Evolutionary conservation across 1,140 invertebrate species (phyloP), one percentile per base, ranked within the genome.

Genomic region (Macrobrachium rosenbergii): DNA sequence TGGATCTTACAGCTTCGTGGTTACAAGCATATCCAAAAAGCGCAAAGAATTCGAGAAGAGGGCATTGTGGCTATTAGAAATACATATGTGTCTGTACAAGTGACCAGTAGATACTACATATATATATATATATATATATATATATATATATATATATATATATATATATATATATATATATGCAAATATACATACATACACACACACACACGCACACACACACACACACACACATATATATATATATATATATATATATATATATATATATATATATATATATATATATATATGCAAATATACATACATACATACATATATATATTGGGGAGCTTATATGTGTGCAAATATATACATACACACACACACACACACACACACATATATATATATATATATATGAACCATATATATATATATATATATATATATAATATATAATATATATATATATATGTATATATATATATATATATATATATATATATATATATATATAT

Each of bases 301-400:
- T n/a, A 69, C n/a, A 69, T 69, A 69, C n/a, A 69, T 69, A 69
- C n/a, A 69, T 69, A 69, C n/a, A 69, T 69, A 69, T 69, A 69
- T 69, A n/a, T 69, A 69, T 69, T n/a, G n/a, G n/a, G n/a, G n/a
- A n/a, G n/a, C n/a, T n/a, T n/a, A n/a, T n/a, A n/a, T n/a, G n/a
- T n/a, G n/a, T n/a, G n/a, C n/a, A n/a, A n/a, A 69, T 69, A 69
- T 69, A 69, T n/a, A n/a, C n/a, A 69, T 69, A 69, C n/a, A 69
- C n/a, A 69, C 7, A n/a, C n/a, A 69, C n/a, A 69, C 28, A 69
- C 11, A 2, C 28, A n/a, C 28, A n/a, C 11, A 6, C 3, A 14
- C 63, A 67, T 12, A 6, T 23, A 67, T 23, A n/a, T 23, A 14
- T 23, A 67, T 19, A 67, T 23, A 3, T 12, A 67, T 12, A n/a